Evolutionary conservation across 1,140 invertebrate genomes (phyloP), one percentile per base, ranked within the genome.

Genomic region (Triops cancriformis): DNA sequence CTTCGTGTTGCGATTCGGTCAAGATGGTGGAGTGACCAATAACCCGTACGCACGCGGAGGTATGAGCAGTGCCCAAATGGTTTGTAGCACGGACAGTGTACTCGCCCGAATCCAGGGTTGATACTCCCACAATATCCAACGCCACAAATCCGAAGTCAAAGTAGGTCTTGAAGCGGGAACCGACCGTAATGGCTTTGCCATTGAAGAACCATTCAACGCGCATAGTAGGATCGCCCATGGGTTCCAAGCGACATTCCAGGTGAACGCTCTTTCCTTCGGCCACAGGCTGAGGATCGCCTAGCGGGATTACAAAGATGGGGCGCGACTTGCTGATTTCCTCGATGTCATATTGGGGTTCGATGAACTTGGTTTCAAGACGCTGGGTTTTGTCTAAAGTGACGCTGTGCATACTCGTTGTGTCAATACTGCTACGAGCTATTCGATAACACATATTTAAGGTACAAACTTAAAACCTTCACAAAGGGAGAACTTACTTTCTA

Each of bases 191-290:
- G 18, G 81, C 80, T 73, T 79, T 79, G n/a, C 78, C 95, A 85
- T 98, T 97, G 79, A 94, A 93, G 87, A 93, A 96, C 95, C 95
- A 98, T 86, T 97, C 95, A 4, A 97, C 94, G 82, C 92, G 88
- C 93, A 97, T 95, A 1, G 94, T 95, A n/a, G 94, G 94, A 86
- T 97, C 95, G 28, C 93, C 93, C 90, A 95, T 95, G 1, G 95
- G 95, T 84, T 97, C 95, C 77, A 97, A 85, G 73, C 94, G 88
- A 81, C 94, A 94, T 84, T 96, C 94, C 73, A 96, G 85, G 82
- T 96, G 95, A 83, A 97, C 92, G 82, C 95, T 95, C 84, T 93
- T 93, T 37, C 95, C 95, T 86, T 98, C 95, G 80, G 89, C 90
- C 3, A 95, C 87, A n/a, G 93, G 92, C 82, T 90, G 89, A 81